phyloP scores from a whole-genome alignment of 1,140 invertebrate species.

The Zaprionus capensis region DNA sequence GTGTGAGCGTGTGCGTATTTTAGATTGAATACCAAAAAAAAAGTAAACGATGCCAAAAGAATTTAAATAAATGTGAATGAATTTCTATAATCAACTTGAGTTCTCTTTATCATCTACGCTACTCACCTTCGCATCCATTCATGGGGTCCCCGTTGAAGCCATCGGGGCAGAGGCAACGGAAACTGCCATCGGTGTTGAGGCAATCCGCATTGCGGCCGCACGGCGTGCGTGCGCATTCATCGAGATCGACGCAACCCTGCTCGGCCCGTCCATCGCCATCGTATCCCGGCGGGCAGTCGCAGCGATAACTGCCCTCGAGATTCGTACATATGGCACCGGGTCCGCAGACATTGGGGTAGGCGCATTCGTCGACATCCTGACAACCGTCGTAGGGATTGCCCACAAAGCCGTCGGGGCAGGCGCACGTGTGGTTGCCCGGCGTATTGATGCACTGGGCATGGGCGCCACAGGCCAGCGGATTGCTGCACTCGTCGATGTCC shows the following conservation, averaged over 20 bases:
- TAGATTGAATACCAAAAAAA: slow-evolving; percentile 51
- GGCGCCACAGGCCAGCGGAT: slow-evolving; percentile 90
- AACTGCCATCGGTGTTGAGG: slow-evolving; percentile 89
- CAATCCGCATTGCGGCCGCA: slow-evolving; percentile 91
- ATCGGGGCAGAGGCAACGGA: slow-evolving; percentile 90
- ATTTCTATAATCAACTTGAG: slow-evolving; percentile 9
- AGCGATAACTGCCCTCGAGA: slow-evolving; percentile 90
- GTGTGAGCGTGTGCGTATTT: slow-evolving; percentile 46
- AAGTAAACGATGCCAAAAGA: slow-evolving; percentile 40
- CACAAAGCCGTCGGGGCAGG: slow-evolving; percentile 91
- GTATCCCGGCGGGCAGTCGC: slow-evolving; percentile 92
- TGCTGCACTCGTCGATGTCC: slow-evolving; percentile 94
- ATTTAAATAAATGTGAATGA: slow-evolving; percentile 56
- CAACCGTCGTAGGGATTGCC: slow-evolving; percentile 95
- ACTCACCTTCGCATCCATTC: slow-evolving; percentile 88
- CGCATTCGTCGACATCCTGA: slow-evolving; percentile 93
- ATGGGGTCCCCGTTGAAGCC: slow-evolving; percentile 91
- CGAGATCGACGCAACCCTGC: slow-evolving; percentile 88
- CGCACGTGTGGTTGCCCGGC: slow-evolving; percentile 94
- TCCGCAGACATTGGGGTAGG: slow-evolving; percentile 89
- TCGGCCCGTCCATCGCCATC: slow-evolving; percentile 89
- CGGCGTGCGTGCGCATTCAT: slow-evolving; percentile 89
- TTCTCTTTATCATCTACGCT: not conserved
- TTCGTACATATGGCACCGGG: slow-evolving; percentile 92
- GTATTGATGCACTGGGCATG: slow-evolving; percentile 93